Conservation (phyloP, 2,888 invertebrate genomes). For the Tetranychus piercei region DNA sequence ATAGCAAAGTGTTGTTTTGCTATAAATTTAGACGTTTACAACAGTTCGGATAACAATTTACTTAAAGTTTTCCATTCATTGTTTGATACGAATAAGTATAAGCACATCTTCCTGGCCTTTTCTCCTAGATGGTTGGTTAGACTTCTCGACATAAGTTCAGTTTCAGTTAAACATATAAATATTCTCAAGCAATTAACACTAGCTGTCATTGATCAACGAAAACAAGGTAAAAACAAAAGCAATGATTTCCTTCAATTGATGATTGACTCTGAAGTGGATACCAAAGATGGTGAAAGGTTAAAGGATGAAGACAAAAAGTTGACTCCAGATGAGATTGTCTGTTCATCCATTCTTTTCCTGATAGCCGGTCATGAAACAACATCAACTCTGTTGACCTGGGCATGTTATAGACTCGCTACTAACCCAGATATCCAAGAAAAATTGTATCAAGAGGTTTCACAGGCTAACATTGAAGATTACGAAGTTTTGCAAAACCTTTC, state of each 20-base stretch:
- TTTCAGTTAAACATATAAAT: not conserved
- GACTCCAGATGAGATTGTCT: not conserved
- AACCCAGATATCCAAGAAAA: not conserved
- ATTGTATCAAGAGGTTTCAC: not conserved
- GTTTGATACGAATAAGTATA: not conserved
- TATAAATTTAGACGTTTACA: not conserved
- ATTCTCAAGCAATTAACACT: not conserved
- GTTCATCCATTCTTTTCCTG: not conserved
- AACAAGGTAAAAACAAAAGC: not conserved
- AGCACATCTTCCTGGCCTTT: not conserved
- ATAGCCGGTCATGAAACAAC: not conserved
- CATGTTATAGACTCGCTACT: not conserved
- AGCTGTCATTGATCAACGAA: not conserved
- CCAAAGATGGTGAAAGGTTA: not conserved
- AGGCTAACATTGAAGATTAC: not conserved
- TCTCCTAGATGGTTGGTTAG: constrained; percentile 29
- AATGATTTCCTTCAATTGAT: not conserved
- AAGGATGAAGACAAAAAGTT: not conserved
- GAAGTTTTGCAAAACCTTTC: not conserved
- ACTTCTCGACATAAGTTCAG: not conserved
- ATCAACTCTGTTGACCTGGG: not conserved
- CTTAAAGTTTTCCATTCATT: not conserved
- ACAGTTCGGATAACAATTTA: not conserved
- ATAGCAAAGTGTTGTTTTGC: constrained; percentile 28
- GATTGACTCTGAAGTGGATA: not conserved